phyloP scores from a whole-genome alignment of 2,888 invertebrate species.

The Eupeodes luniger region DNA sequence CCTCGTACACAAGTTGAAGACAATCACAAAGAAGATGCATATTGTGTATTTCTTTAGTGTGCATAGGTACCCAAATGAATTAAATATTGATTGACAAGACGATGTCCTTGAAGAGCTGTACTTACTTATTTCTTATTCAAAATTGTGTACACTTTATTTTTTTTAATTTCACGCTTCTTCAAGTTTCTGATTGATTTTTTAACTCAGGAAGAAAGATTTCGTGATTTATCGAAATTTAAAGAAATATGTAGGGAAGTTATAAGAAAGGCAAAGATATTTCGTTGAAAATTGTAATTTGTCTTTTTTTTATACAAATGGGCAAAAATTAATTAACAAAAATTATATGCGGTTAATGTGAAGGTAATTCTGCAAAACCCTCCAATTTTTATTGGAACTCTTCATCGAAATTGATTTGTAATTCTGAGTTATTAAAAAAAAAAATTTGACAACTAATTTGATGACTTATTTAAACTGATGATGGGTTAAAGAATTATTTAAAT shows the following conservation, averaged over 20 bases:
- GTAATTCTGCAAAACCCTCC: too few relatives aligned
- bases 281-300: too few relatives aligned
- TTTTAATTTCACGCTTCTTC: slow-evolving; percentile 62
- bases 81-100: slow-evolving; percentile 61
- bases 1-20: not conserved
- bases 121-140: not conserved
- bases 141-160: slow-evolving; percentile 4
- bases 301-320: too few relatives aligned
- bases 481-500: too few relatives aligned
- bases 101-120: slow-evolving; percentile 21
- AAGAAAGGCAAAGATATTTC: not conserved
- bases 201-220: not conserved
- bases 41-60: not conserved
- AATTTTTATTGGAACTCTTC: too few relatives aligned
- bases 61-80: not conserved
- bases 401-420: too few relatives aligned
- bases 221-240: not conserved
- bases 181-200: slow-evolving; percentile 38
- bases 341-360: too few relatives aligned
- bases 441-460: too few relatives aligned
- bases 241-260: too few relatives aligned
- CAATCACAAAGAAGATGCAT: slow-evolving; percentile 18
- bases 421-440: too few relatives aligned
- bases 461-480: too few relatives aligned
- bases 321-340: too few relatives aligned